Evolutionary conservation across 2,797 vertebrate species (phyloP).

Genomic region (Dicrostonyx torquatus): DNA sequence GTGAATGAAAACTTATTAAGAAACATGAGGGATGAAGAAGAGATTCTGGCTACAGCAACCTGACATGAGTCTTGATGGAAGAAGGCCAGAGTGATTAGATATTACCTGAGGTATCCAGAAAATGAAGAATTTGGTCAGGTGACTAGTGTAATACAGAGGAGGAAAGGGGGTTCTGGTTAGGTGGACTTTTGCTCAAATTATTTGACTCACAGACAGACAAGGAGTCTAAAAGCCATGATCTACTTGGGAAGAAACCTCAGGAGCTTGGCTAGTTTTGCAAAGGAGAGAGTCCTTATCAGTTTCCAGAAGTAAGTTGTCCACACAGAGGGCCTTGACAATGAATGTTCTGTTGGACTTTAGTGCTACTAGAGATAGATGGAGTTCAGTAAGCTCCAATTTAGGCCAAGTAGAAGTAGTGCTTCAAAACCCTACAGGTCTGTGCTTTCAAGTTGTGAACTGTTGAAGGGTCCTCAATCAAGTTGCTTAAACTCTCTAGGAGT

Average conservation of each 20-base stretch:
- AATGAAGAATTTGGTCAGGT: background rate
- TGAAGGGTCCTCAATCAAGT: background rate
- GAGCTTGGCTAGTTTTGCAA: background rate
- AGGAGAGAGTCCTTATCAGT: background rate
- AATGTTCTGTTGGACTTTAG: slow-evolving; percentile 38
- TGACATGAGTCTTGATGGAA: background rate
- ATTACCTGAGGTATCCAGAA: background rate
- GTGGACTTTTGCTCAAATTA: background rate
- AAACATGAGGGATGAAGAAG: background rate
- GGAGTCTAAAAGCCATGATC: background rate
- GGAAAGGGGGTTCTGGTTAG: background rate
- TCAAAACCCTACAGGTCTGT: slow-evolving; percentile 4
- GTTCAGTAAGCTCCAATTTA: slow-evolving; percentile 11
- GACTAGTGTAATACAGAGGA: background rate
- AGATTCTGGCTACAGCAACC: background rate
- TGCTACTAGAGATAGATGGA: background rate
- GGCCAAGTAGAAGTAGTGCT: background rate
- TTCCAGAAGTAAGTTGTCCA: slow-evolving; percentile 2
- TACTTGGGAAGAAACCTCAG: background rate
- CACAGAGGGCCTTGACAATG: background rate
- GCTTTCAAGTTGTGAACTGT: background rate
- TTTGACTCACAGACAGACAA: background rate
- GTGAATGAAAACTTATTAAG: background rate
- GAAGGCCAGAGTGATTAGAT: background rate
- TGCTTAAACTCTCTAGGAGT: background rate